phyloP scores from a whole-genome alignment of 2,797 vertebrate genomes.

The Peromyscus nudipes region DNA sequence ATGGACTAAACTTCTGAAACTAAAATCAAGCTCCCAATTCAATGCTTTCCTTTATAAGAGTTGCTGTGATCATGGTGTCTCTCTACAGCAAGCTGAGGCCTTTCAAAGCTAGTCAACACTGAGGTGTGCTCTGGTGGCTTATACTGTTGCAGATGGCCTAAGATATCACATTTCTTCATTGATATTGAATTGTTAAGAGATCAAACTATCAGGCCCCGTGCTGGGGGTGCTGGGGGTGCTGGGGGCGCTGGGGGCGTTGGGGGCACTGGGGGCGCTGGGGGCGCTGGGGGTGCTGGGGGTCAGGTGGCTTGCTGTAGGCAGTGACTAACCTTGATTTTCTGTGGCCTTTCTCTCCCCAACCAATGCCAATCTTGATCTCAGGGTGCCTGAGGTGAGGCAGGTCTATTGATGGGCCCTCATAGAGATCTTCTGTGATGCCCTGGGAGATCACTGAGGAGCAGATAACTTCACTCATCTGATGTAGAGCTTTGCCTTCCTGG shows the following conservation, averaged over 20 bases:
- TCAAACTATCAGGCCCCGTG: not conserved
- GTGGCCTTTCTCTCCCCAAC: not conserved
- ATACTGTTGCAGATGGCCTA: not conserved
- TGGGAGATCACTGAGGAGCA: not conserved
- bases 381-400: accelerated
- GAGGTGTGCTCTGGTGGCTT: not conserved
- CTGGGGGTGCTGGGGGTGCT: no score
- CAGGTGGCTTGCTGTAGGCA: accelerated
- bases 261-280: no score
- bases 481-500: not conserved
- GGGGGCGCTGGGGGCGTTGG: no score
- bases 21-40: not conserved
- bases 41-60: not conserved
- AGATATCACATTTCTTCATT: not conserved
- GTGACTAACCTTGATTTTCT: not conserved
- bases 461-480: not conserved
- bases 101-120: not conserved
- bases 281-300: not conserved
- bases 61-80: not conserved
- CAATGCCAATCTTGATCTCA: not conserved
- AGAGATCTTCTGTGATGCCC: not conserved
- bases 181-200: not conserved
- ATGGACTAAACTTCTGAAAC: not conserved
- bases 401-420: not conserved
- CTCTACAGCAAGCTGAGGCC: not conserved